Percentiles rank a stretch among this genome's conserved stretches.
Evolutionary conservation across 2,113 vertebrate species (phyloP).

Genomic region (Leptodactylus fuscus): DNA sequence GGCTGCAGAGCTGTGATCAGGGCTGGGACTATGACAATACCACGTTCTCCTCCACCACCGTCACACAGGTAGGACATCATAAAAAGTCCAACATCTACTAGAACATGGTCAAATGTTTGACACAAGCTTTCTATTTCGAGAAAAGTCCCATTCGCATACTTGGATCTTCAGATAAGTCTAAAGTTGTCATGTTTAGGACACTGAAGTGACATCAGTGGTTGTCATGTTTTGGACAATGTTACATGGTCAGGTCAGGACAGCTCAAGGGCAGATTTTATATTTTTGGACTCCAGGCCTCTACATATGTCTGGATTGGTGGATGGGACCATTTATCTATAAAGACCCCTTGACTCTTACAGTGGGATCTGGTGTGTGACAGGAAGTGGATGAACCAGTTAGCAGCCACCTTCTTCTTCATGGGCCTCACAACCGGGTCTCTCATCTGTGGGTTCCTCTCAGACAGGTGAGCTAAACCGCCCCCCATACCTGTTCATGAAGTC

Average conservation of each 20-base stretch:
- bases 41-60: conserved; percentile 82
- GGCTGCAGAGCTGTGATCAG: conserved; percentile 73
- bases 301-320: neutral
- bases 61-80: conserved; percentile 78
- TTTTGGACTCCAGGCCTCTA: too few relatives aligned
- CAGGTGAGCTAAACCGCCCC: conserved; percentile 73
- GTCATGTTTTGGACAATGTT: neutral
- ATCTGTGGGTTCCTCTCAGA: conserved; percentile 84
- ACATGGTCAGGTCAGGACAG: too few relatives aligned
- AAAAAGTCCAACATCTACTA: too few relatives aligned
- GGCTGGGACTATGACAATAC: conserved; percentile 86
- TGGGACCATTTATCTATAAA: neutral
- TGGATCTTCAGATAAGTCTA: neutral
- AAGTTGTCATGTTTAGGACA: too few relatives aligned
- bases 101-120: too few relatives aligned
- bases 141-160: neutral
- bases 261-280: too few relatives aligned
- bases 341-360: conserved; percentile 71
- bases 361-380: conserved; percentile 87
- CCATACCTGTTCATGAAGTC: neutral
- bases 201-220: neutral
- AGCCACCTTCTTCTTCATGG: conserved; percentile 85
- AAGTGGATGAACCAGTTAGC: conserved; percentile 81
- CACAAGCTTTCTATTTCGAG: too few relatives aligned
- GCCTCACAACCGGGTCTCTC: conserved; percentile 83